These are phyloP conservation scores for Drosophila suzukii DNA, from an alignment of 1,140 invertebrate species.

Conservation along the genomic window DNA sequence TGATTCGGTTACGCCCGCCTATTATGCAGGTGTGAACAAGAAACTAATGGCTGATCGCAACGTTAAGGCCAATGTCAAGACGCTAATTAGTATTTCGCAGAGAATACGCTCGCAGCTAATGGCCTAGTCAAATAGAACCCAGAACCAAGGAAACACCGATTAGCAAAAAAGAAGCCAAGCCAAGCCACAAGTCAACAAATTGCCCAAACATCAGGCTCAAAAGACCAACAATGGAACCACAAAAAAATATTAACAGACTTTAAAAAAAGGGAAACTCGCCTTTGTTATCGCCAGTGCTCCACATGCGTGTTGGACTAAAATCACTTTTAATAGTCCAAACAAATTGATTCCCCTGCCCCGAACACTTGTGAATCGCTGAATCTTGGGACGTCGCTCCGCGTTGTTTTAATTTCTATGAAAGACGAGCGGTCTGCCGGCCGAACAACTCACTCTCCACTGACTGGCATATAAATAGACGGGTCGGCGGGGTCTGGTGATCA, in stretches of 20 bases:
- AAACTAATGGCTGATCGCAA: conserved; percentile 23
- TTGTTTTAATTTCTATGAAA: conserved; percentile 76
- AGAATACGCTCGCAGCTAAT: conserved; percentile 45
- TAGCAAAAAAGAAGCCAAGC: conserved; percentile 33
- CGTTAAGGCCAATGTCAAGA: conserved; percentile 52
- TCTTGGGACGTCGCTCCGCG: conserved; percentile 25
- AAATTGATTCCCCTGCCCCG: conserved; percentile 65
- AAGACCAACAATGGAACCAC: conserved; percentile 54
- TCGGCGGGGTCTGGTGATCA: conserved; percentile 57
- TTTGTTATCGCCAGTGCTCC: conserved; percentile 57
- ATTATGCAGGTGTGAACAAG: conserved; percentile 34
- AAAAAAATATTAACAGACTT: conserved; percentile 27
- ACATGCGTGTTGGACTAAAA: conserved; percentile 72
- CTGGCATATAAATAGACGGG: conserved; percentile 70
- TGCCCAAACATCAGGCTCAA: conserved; percentile 34
- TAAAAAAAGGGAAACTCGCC: conserved; percentile 27
- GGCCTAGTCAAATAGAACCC: conserved; percentile 62
- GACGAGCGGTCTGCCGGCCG: conserved; percentile 48
- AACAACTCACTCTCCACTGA: conserved; percentile 19
- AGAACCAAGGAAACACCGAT: conserved; percentile 60
- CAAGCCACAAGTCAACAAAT: conserved; percentile 66
- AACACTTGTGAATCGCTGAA: conserved; percentile 24
- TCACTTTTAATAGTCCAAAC: conserved; percentile 80
- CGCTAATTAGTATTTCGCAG: conserved; percentile 61
- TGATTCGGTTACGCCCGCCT: conserved; percentile 9